Evolutionary conservation across 2,888 invertebrate genomes (phyloP), one percentile per base, ranked within the genome.

Genomic region (Hypercompe scribonia): DNA sequence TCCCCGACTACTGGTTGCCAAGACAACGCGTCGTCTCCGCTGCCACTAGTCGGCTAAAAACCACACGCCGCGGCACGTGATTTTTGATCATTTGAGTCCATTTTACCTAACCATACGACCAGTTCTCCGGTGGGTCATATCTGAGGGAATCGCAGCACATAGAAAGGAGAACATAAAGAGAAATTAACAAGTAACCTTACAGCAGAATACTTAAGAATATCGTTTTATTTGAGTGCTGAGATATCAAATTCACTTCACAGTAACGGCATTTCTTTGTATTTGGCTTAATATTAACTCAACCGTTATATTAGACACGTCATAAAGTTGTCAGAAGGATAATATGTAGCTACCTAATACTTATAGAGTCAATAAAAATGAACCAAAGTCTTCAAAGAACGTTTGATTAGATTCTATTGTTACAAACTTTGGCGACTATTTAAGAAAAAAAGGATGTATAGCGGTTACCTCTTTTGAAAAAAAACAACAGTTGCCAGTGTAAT

Each of bases 361-460:
- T 61, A 61, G 71, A 81, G 70, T 84, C 82, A 84, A 83, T 75
- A 78, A 77, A 54, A 74, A 84, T 78, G 80, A 83, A 83, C 84
- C 82, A 82, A 82, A 72, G 73, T 77, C 78, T 80, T 77, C 68
- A 50, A 72, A 46, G 1, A n/a, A 21, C 10, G 11, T 66, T 46
- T 46, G 21, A 64, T 72, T 78, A 75, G 71, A 77, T 46, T 71
- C 64, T 76, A 74, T 81, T 83, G 75, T 72, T 67, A n/a, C 63
- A n/a, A 54, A 2, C 15, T 71, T 67, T 70, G 70, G 50, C 64
- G 70, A 24, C 1, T 50, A 24, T 8, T 67, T 31, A 54, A 42
- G 42, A 42, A 66, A 50, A 65, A n/a, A 46, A n/a, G 3, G 1
- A 34, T 46, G 36, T 36, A 54, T 3, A 24, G 21, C 28, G 33